phyloP scores from a whole-genome alignment of 53 echinoderm and acorn worm species.

The Henricia sp. region DNA sequence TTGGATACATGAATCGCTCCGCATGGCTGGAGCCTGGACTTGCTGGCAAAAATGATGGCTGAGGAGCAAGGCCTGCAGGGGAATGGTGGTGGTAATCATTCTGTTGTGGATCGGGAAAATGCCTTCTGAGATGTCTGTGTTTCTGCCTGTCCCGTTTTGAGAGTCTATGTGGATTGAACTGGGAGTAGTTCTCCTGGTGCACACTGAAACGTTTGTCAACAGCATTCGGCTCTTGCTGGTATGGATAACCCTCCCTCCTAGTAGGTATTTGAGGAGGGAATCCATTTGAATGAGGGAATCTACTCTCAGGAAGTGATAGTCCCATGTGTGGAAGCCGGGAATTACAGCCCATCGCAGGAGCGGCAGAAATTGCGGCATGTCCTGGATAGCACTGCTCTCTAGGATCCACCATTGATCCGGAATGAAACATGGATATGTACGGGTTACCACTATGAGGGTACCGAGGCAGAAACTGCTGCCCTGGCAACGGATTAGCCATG shows the following conservation, averaged over 20 bases:
- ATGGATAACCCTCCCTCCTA: slow-evolving; percentile 37
- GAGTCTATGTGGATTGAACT: too few relatives aligned
- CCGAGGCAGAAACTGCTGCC: slow-evolving; percentile 35
- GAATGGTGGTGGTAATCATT: slow-evolving; percentile 5
- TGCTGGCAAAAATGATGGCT: slow-evolving; percentile 2
- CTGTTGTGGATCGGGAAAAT: slow-evolving; percentile 45
- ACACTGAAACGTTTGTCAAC: slow-evolving; percentile 10
- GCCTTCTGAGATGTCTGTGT: slow-evolving; percentile 14
- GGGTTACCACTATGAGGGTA: slow-evolving; percentile 43
- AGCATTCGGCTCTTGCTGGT: slow-evolving; percentile 31
- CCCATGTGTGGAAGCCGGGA: slow-evolving; percentile 24
- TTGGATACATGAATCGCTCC: slow-evolving; percentile 33
- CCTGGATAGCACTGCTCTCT: slow-evolving; percentile 38
- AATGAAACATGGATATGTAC: slow-evolving; percentile 51
- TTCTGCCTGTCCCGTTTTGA: slow-evolving; percentile 43
- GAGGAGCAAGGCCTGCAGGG: neutral
- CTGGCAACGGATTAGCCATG: slow-evolving; percentile 25
- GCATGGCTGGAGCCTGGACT: slow-evolving; percentile 25
- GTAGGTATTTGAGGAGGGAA: slow-evolving; percentile 9
- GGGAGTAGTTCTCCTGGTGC: too few relatives aligned
- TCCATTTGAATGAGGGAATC: slow-evolving; percentile 24
- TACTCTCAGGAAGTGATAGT: slow-evolving; percentile 11
- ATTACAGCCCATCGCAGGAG: slow-evolving; percentile 1
- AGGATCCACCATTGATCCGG: slow-evolving; percentile 37
- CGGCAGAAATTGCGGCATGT: neutral